These are phyloP conservation scores for Ahaetulla prasina DNA, from an alignment of 2,113 vertebrate species.

Conservation along the genomic window DNA sequence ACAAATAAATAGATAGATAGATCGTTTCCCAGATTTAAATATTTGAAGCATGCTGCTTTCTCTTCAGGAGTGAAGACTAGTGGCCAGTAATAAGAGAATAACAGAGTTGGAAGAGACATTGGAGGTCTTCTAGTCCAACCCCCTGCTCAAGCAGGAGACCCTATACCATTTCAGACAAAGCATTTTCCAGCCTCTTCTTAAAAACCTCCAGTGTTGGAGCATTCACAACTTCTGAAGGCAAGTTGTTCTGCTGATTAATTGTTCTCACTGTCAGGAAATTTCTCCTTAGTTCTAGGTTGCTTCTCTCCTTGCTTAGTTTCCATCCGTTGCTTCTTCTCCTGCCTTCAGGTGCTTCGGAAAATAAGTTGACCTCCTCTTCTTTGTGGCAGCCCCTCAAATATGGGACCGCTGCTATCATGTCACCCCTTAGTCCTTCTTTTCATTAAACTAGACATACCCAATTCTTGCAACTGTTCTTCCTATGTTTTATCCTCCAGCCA, in stretches of 20 bases:
- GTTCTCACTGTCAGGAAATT: background rate
- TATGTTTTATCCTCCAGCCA: background rate
- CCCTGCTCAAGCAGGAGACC: too few species aligned
- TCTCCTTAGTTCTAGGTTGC: background rate
- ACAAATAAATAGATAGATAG: too few species aligned
- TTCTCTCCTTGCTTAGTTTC: background rate
- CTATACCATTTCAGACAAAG: background rate
- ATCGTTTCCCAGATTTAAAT: background rate
- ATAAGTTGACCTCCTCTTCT: background rate
- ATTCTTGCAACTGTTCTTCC: background rate
- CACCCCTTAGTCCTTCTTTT: background rate
- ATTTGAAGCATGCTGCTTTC: background rate
- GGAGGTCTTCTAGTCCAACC: too few species aligned
- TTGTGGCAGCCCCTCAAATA: accelerated
- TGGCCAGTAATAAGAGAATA: background rate
- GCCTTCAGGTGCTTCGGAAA: background rate
- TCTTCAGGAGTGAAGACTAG: background rate
- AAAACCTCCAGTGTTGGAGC: background rate
- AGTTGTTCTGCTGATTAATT: background rate
- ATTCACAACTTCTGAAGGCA: background rate
- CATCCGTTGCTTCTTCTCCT: accelerated
- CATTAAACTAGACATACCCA: background rate
- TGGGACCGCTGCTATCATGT: background rate
- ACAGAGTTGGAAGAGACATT: too few species aligned
- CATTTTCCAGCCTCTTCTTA: background rate